Percentiles rank a stretch among this genome's conserved stretches.
These are phyloP conservation scores for Drosophila nikananu DNA, from an alignment of 1,140 invertebrate genomes.

Conservation along the genomic window DNA sequence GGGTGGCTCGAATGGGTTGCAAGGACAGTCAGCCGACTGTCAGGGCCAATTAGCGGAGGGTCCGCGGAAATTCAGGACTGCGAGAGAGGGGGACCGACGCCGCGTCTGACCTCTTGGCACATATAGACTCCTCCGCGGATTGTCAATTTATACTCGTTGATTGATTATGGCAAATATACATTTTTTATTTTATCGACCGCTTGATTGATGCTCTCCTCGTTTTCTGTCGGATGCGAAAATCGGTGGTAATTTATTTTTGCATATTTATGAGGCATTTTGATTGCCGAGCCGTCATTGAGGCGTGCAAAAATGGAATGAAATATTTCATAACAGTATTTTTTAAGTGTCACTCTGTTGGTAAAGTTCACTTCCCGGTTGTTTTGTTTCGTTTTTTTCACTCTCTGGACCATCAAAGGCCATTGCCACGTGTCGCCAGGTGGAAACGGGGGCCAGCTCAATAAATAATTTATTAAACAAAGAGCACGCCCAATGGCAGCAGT, in stretches of 20 bases:
- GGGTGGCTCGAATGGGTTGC: constrained; percentile 5
- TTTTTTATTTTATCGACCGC: constrained; percentile 40
- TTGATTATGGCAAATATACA: constrained; percentile 55
- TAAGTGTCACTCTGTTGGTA: constrained; percentile 16
- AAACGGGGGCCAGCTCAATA: constrained; percentile 35
- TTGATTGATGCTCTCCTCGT: constrained; percentile 44
- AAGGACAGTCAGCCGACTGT: constrained; percentile 15
- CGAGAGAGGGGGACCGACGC: not conserved
- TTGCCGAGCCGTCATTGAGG: constrained; percentile 12
- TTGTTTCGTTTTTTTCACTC: not conserved
- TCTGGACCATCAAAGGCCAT: constrained; percentile 39
- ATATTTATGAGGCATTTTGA: constrained; percentile 44
- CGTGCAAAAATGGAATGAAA: constrained; percentile 26
- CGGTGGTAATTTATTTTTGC: constrained; percentile 45
- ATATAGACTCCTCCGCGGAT: constrained; percentile 32
- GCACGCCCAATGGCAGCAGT: constrained; percentile 73
- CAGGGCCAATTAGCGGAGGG: constrained; percentile 43
- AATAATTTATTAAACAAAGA: constrained; percentile 82
- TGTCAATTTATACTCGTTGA: constrained; percentile 47
- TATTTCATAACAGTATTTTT: constrained; percentile 11
- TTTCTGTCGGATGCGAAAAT: constrained; percentile 22
- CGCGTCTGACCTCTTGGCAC: constrained; percentile 41
- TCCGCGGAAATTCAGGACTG: not conserved
- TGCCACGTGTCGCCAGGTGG: constrained; percentile 46
- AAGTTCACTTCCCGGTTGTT: constrained; percentile 4